Evolutionary conservation across 2,113 vertebrate genomes (phyloP), one percentile per base, ranked within the genome.

Genomic region (Rhagologus leucostigma): DNA sequence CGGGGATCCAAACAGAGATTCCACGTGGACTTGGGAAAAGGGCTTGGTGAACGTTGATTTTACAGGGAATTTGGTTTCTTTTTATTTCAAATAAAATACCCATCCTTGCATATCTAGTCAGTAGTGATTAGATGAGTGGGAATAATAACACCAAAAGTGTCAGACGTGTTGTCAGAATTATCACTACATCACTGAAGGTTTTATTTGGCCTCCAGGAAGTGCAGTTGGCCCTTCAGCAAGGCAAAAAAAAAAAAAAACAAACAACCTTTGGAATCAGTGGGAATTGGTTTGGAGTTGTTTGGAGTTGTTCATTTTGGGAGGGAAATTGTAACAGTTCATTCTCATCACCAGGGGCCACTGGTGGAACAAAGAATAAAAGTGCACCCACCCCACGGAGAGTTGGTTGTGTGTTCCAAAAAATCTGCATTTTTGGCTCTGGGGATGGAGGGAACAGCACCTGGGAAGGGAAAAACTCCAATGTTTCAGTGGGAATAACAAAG

Each of bases 321-420:
- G 37, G 55, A n/a, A 92, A 62, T 56, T 93, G 94, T 71, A 89
- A 60, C 53, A 42, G n/a, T 86, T 75, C 27, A 5, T 89, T 79
- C 69, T 79, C 76, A 59, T 86, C 84, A 80, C 80, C 50, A 79
- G 92, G 71, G 90, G 92, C 90, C 94, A 68, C 71, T 84, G 87
- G 92, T 86, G 76, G 18, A 71, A 53, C 55, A 13, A 24, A 76
- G 5, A 93, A 94, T 96, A 93, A 94, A 91, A 80, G 57, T 86
- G 80, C 90, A 94, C 84, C 67, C 49, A 70, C 52, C n/a, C 32
- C 44, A 50, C 8, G 76, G 76, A 79, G 76, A 88, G 39, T 83
- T 44, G 80, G 56, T 35, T 46, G 47, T 85, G 59, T 86, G 4
- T 91, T 93, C 55, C 88, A 65, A 42, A 42, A 77, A 32, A 60